Evolutionary conservation across 1,140 invertebrate species (phyloP), one percentile per base, ranked within the genome.

Genomic region (Sipha flava): DNA sequence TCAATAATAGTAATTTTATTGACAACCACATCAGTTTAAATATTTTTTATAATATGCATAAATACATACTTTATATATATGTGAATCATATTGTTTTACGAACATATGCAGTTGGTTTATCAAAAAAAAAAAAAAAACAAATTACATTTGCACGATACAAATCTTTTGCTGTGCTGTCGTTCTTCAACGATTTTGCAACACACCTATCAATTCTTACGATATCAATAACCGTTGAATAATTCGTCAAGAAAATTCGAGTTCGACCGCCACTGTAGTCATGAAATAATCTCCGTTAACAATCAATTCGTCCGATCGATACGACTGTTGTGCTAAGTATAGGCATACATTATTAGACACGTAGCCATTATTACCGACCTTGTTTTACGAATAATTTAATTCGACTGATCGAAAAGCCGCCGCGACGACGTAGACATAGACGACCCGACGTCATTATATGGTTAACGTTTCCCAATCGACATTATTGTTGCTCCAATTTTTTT

Each of bases 301-400:
- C 62, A 66, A 66, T 66, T 66, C 40, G 62, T 66, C 62, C 34
- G 34, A 66, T 40, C 34, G 62, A 66, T 66, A 66, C 62, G 62
- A 40, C 62, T 66, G 26, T 40, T 59, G 23, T 31, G 57, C 16
- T 59, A 59, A 59, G 57, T 59, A n/a, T 59, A 29, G n/a, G 1
- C 6, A 29, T 26, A 29, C 14, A 57, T n/a, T n/a, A n/a, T n/a
- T n/a, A n/a, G n/a, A n/a, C n/a, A n/a, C n/a, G n/a, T n/a, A 66
- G 31, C 10, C 6, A 47, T 16, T 7, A 45, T 45, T 16, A n/a
- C 7, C 47, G 45, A 73, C 70, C 43, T 73, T 73, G 70, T 73
- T 73, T 73, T 34, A 73, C 43, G 70, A 73, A 73, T 49, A 73
- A 73, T 73, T 73, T 73, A 54, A 54, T 73, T 52, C 47, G 47